A percentile compares a stretch with the other conserved stretches of the same genome.
Evolutionary conservation across 2,797 vertebrate species (phyloP).

Genomic region (Amblyopsis hoosieri): DNA sequence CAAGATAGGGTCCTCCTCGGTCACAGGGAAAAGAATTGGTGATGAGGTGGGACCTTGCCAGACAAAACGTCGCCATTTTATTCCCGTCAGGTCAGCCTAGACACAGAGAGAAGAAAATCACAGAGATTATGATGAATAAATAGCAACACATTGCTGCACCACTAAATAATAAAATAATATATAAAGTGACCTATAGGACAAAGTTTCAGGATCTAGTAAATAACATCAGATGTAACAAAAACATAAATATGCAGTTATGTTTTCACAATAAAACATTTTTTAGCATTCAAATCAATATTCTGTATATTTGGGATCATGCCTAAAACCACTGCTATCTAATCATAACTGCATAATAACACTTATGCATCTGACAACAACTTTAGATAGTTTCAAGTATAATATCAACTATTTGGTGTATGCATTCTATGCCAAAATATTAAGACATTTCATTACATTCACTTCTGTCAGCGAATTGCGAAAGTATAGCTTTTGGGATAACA

Average conservation of each 20-base stretch:
- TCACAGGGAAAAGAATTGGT: slow-evolving; percentile 96
- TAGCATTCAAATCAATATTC: neutral
- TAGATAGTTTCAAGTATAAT: neutral
- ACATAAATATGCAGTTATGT: too few species aligned
- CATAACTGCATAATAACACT: slow-evolving; percentile 13
- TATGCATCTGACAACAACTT: neutral
- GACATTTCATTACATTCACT: slow-evolving; percentile 21
- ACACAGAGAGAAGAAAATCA: slow-evolving; percentile 37
- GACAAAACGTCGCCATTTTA: slow-evolving; percentile 98
- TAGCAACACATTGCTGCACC: neutral
- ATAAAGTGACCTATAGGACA: too few species aligned
- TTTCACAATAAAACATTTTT: too few species aligned
- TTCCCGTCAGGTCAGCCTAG: slow-evolving; percentile 98
- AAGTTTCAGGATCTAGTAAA: too few species aligned
- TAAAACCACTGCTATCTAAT: slow-evolving; percentile 17
- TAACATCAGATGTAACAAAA: too few species aligned
- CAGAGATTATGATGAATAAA: slow-evolving; percentile 5
- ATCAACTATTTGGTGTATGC: neutral
- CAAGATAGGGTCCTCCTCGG: slow-evolving; percentile 98
- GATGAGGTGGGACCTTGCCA: slow-evolving; percentile 98
- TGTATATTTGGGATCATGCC: slow-evolving; percentile 14
- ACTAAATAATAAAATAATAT: neutral
- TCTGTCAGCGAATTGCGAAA: slow-evolving; percentile 31
- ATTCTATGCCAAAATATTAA: neutral
- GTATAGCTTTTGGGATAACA: slow-evolving; percentile 12